Base-by-base conservation (phyloP, 2,888 invertebrate species). In the Oligia strigilis region DNA sequence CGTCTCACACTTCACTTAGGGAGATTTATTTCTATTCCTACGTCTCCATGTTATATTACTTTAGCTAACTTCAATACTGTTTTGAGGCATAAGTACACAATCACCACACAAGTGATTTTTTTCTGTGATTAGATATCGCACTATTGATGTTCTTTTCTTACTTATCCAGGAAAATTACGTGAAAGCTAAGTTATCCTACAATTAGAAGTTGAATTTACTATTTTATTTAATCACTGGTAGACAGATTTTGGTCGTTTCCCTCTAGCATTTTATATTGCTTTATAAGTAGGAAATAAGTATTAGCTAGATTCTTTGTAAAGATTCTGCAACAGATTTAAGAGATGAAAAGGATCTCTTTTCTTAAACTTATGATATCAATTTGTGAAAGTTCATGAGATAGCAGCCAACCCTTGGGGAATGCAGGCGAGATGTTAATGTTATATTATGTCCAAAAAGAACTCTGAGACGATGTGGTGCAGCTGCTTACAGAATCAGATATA, bases 21-120 rank as follows among this genome's bases (percentile, higher is more conserved):
- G 11, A 80, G 81, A 84, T 85, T 84, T 80, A 73, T 74, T 77
- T n/a, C 52, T 55, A n/a, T 46, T n/a, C 23, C 72, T 17, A 71
- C 62, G 8, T 75, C 62, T 67, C 14, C 40, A 52, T 62, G 55
- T 73, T 67, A 66, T 65, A 55, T 36, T 36, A 62, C 71, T n/a
- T 72, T 23, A 49, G 43, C n/a, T 19, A 49, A 49, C 19, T 52
- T 52, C n/a, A 67, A 17, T 58, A 36, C n/a, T 14, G n/a, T 64
- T 64, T 69, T n/a, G 43, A 46, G 29, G 17, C 19, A 36, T 23
- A 29, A 29, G 29, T 29, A 9, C n/a, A 52, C 43, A 9, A 43
- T n/a, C 17, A 40, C 43, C 13, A 29, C 6, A 11, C 17, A 4
- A 29, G 60, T 69, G 76, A 8, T 69, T 64, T 29, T 58, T 75